These are phyloP conservation scores for Falco biarmicus DNA, from an alignment of 2,797 vertebrate species.

Conservation along the genomic window DNA sequence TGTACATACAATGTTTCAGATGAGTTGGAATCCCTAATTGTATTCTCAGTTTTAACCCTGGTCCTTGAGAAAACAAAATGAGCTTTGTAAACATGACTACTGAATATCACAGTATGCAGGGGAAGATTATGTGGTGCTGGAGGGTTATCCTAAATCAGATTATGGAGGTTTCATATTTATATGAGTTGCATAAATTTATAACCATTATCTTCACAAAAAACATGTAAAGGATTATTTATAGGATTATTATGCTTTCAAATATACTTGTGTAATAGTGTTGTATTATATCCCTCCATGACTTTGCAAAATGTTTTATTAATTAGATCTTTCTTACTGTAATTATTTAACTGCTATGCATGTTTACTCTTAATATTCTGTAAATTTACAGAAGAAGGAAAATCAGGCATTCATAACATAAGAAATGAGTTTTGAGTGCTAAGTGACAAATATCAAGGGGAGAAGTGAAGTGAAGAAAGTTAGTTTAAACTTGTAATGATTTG, in stretches of 20 bases:
- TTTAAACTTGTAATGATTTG: constrained; percentile 67
- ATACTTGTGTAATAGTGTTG: not conserved
- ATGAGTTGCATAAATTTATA: not conserved
- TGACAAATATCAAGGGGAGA: constrained; percentile 43
- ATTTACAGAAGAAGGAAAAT: not conserved
- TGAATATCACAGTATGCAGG: not conserved
- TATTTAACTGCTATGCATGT: constrained; percentile 5
- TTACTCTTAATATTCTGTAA: constrained; percentile 9
- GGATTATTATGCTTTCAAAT: not conserved
- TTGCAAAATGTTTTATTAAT: constrained; percentile 7
- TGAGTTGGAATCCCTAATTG: not conserved
- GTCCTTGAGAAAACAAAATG: not conserved
- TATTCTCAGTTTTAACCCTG: not conserved
- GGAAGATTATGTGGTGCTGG: not conserved
- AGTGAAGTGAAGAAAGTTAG: constrained; percentile 62
- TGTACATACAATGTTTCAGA: not conserved
- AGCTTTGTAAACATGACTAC: not conserved
- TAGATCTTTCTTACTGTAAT: not conserved
- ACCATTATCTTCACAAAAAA: not conserved
- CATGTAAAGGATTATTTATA: not conserved
- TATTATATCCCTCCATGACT: not conserved
- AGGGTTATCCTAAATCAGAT: not conserved
- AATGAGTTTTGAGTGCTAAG: constrained; percentile 1
- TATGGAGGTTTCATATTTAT: not conserved
- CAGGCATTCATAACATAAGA: not conserved